Conservation (phyloP, 2,113 vertebrate genomes). For the Cephalophus harveyi region DNA sequence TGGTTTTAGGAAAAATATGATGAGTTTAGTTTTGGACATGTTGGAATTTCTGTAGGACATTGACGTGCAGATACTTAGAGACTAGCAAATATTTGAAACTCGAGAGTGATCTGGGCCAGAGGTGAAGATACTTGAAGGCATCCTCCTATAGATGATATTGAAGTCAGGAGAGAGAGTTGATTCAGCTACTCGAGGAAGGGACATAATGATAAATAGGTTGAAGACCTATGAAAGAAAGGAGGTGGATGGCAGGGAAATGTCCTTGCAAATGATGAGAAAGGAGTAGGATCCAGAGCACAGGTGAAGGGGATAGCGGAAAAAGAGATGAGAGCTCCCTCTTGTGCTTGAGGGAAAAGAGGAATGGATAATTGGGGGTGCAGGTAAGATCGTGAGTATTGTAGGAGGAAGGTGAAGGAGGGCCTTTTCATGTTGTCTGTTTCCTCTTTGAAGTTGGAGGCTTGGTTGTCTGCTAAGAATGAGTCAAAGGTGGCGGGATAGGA, state of each 20-base stretch:
- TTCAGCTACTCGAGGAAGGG: background rate
- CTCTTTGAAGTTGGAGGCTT: background rate
- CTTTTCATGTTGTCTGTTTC: background rate
- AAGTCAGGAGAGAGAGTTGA: background rate
- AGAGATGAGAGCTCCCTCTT: background rate
- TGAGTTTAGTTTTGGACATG: conserved; percentile 20
- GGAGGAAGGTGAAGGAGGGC: background rate
- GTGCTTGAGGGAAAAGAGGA: background rate
- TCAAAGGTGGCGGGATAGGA: background rate
- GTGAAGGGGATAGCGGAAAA: background rate
- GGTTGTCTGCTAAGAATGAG: background rate
- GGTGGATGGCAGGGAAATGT: background rate
- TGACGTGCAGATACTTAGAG: background rate
- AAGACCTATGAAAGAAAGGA: background rate
- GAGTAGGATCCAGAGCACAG: background rate
- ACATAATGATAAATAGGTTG: background rate
- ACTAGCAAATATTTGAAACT: background rate
- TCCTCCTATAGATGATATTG: background rate
- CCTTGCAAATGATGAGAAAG: background rate
- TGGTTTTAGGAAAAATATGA: conserved; percentile 3
- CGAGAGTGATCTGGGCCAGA: background rate
- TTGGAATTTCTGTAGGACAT: background rate
- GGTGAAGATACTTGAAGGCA: background rate
- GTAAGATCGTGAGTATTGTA: background rate
- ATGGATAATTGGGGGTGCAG: background rate